phyloP scores from a whole-genome alignment of 2,888 invertebrate genomes.

The Rhagonycha lutea region DNA sequence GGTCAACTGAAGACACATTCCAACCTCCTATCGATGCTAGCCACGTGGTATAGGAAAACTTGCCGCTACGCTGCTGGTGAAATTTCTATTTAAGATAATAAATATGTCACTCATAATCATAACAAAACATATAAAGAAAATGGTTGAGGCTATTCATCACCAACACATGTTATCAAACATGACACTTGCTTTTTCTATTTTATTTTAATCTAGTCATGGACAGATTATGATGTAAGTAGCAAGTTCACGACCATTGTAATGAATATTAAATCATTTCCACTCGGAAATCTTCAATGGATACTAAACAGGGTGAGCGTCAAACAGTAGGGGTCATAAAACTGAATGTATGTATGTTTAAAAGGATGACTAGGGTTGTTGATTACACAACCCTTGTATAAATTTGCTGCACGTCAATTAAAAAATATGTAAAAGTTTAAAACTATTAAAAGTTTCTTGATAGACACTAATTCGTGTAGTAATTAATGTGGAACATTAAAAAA shows the following conservation, averaged over 20 bases:
- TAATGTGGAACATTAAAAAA: slow-evolving; percentile 4
- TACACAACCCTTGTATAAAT: slow-evolving; percentile 28
- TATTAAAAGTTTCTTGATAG: slow-evolving; percentile 1
- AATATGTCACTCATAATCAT: neutral
- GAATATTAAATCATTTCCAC: slow-evolving; percentile 53
- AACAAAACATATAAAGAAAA: neutral
- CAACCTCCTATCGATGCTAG: too few species aligned
- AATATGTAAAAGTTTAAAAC: neutral
- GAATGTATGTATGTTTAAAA: slow-evolving; percentile 28
- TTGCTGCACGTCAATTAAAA: slow-evolving; percentile 21
- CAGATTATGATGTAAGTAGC: slow-evolving; percentile 49
- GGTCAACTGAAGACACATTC: too few species aligned
- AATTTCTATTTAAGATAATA: too few species aligned
- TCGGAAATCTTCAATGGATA: slow-evolving; percentile 44
- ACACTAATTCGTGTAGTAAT: slow-evolving; percentile 4
- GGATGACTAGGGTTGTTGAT: slow-evolving; percentile 29
- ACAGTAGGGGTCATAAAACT: slow-evolving; percentile 34
- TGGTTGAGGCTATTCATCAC: slow-evolving; percentile 35
- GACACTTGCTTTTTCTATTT: slow-evolving; percentile 44
- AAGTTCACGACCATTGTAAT: slow-evolving; percentile 48
- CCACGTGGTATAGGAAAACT: too few species aligned
- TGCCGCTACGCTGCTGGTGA: too few species aligned
- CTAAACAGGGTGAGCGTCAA: slow-evolving; percentile 37
- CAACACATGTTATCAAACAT: slow-evolving; percentile 50
- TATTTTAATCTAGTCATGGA: slow-evolving; percentile 37